Percentiles rank a stretch among this genome's conserved stretches.
These are phyloP conservation scores for Geopemphigus sp. DNA, from an alignment of 1,140 invertebrate species.

Conservation along the genomic window DNA sequence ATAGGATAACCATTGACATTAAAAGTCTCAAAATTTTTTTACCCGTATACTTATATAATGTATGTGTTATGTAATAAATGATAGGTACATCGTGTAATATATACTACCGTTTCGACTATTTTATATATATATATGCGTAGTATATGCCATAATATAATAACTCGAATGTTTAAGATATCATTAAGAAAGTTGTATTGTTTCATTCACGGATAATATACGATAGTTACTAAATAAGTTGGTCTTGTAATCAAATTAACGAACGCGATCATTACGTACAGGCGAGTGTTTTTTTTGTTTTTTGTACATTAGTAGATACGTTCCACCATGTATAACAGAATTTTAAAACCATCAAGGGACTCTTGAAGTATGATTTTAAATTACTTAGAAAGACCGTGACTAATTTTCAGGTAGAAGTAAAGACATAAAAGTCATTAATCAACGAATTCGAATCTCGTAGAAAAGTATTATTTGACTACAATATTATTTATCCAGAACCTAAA, in stretches of 20 bases:
- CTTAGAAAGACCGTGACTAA: constrained; percentile 15
- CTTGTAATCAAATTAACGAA: constrained; percentile 37
- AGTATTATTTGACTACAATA: neutral
- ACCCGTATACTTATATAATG: too few relatives aligned
- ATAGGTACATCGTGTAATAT: too few relatives aligned
- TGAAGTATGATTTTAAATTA: constrained; percentile 34
- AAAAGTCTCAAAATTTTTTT: too few relatives aligned
- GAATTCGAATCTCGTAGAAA: neutral
- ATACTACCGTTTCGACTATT: neutral
- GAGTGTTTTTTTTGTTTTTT: neutral
- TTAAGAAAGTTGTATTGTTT: constrained; percentile 19
- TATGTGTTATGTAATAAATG: too few relatives aligned
- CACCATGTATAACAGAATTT: neutral
- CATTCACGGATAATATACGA: neutral
- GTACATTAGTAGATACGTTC: constrained; percentile 10
- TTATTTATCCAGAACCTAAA: neutral
- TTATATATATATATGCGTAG: neutral
- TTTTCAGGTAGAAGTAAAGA: neutral
- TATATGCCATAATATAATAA: neutral
- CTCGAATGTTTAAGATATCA: neutral
- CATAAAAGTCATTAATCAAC: neutral
- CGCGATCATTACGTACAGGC: constrained; percentile 1
- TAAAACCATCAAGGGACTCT: neutral
- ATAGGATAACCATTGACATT: too few relatives aligned
- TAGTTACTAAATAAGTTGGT: neutral